Evolutionary conservation across 2,888 invertebrate genomes (phyloP), one percentile per base, ranked within the genome.

Genomic region (Oxyteleia sp.): DNA sequence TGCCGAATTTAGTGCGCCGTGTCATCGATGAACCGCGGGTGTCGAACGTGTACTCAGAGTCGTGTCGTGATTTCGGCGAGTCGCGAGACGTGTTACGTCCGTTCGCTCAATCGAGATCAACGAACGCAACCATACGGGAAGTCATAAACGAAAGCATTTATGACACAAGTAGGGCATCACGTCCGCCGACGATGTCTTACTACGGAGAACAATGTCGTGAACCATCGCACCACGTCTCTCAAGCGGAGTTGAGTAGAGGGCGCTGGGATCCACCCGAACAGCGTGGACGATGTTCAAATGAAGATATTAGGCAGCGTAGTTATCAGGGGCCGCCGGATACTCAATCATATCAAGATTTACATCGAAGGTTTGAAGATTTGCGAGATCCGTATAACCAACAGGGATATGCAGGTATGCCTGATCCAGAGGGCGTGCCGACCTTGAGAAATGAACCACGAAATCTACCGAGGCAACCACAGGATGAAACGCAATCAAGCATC

Each of bases 221-320:
- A 13, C 1, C 41, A n/a, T 3, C 1, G n/a, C 18, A 47, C 47
- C 7, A 16, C 18, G 47, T 18, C 3, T n/a, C 23, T 5, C 11
- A 13, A 1, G 59, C n/a, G n/a, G n/a, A n/a, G n/a, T n/a, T 8
- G 10, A 16, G 59, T 1, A 18, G 5, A 20, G 59, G 59, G 10
- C 59, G 59, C 20, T 59, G 59, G 59, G 43, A 59, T 59, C 59
- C 59, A 5, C 59, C 59, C 7, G 59, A 59, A n/a, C 57, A 4
- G 18, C 4, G 20, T 47, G 32, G 32, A 8, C 8, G 8, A 32
- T 32, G 5, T 1, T n/a, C 32, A 8, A 32, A 1, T 1, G 32
- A 4, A 8, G 10, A 4, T 32, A 8, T n/a, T n/a, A 4, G 5
- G 10, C 47, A 11, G 18, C 18, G 4, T 18, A 18, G 18, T 16